These are phyloP conservation scores for Enteromius trimaculatus DNA, from an alignment of 2,797 vertebrate species.

Conservation along the genomic window DNA sequence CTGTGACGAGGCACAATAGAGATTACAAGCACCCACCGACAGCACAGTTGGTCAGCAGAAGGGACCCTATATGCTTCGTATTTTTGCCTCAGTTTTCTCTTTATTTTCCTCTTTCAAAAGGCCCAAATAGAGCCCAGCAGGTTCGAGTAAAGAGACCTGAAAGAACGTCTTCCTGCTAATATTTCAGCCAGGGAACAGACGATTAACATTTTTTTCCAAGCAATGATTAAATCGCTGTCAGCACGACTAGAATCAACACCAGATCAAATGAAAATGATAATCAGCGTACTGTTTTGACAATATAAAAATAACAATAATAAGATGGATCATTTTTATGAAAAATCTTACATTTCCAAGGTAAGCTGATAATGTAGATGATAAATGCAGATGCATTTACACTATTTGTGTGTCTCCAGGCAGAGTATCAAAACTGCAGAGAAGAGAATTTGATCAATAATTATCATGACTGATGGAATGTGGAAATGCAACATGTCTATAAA, in stretches of 20 bases:
- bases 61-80: slow-evolving; percentile 74
- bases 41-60: slow-evolving; percentile 79
- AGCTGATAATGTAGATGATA: not conserved
- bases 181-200: slow-evolving; percentile 20
- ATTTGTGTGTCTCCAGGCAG: not conserved
- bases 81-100: slow-evolving; percentile 81
- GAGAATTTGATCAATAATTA: not conserved
- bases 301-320: not conserved
- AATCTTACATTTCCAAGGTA: not conserved
- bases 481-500: slow-evolving; percentile 27
- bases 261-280: not conserved
- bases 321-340: not conserved
- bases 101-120: slow-evolving; percentile 82
- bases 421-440: slow-evolving; percentile 53
- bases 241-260: slow-evolving; percentile 6
- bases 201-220: slow-evolving; percentile 23
- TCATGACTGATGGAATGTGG: slow-evolving; percentile 43
- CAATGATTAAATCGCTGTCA: slow-evolving; percentile 29
- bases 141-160: slow-evolving; percentile 85
- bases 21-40: slow-evolving; percentile 83
- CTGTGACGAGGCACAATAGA: slow-evolving; percentile 80
- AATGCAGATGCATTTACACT: not conserved
- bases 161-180: slow-evolving; percentile 65
- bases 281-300: not conserved
- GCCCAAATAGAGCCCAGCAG: slow-evolving; percentile 84